phyloP scores from a whole-genome alignment of 2,797 vertebrate genomes.

The Anabacerthia variegaticeps region DNA sequence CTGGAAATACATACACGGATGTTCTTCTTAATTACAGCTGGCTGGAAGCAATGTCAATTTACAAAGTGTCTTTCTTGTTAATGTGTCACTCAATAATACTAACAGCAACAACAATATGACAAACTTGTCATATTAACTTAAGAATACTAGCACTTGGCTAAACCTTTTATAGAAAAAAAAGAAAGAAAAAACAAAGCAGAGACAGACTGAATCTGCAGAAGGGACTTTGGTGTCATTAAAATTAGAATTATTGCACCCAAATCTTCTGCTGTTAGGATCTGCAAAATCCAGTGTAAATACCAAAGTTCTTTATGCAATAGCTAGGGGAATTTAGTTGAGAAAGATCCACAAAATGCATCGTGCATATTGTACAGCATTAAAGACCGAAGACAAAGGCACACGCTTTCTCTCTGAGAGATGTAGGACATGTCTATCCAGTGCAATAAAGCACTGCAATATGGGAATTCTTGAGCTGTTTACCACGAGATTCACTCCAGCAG shows the following conservation, averaged over 20 bases:
- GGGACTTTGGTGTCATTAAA: neutral
- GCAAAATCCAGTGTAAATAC: neutral
- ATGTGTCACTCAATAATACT: neutral
- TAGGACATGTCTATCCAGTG: neutral
- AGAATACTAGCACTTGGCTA: neutral
- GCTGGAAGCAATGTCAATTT: neutral
- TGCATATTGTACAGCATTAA: neutral
- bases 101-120: neutral
- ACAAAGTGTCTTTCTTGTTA: neutral
- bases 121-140: neutral
- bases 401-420: neutral
- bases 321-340: neutral
- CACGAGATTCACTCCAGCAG: neutral
- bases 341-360: neutral
- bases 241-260: neutral
- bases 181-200: neutral
- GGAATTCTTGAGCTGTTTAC: neutral
- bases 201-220: neutral
- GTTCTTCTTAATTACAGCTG: neutral
- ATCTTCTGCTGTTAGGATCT: neutral
- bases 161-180: neutral
- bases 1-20: neutral
- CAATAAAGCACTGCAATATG: neutral
- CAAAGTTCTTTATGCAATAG: neutral
- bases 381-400: neutral